phyloP scores from a whole-genome alignment of 2,797 vertebrate genomes.

The Fistularia commersonii region DNA sequence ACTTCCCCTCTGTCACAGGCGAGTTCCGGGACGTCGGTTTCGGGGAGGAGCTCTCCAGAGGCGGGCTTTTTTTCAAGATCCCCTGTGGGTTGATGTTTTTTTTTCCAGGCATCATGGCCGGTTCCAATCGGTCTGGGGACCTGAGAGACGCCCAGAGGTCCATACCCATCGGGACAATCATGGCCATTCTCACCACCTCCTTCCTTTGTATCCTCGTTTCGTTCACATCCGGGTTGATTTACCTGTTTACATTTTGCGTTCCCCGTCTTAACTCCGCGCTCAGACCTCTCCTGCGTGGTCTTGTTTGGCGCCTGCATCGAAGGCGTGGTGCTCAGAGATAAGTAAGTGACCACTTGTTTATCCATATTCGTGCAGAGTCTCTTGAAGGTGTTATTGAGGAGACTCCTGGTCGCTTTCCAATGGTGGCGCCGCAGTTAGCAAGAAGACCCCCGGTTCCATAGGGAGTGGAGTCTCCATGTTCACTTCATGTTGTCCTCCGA shows the following conservation, averaged over 20 bases:
- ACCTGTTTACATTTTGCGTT: neutral
- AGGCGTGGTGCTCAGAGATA: slow-evolving; percentile 91
- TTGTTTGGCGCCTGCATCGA: slow-evolving; percentile 94
- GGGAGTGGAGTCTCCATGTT: too few species aligned
- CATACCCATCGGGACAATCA: slow-evolving; percentile 90
- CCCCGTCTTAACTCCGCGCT: slow-evolving; percentile 66
- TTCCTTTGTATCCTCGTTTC: slow-evolving; percentile 90
- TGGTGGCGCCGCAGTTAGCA: too few species aligned
- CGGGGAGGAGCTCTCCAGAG: neutral
- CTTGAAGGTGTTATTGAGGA: too few species aligned
- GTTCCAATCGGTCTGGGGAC: slow-evolving; percentile 93
- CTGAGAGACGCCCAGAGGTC: slow-evolving; percentile 92
- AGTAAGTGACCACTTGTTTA: slow-evolving; percentile 71
- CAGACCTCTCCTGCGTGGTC: slow-evolving; percentile 90
- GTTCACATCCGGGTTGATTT: neutral
- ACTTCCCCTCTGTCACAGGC: slow-evolving; percentile 97
- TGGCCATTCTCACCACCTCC: slow-evolving; percentile 92
- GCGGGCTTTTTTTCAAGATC: neutral
- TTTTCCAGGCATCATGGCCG: slow-evolving; percentile 93
- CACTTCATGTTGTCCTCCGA: too few species aligned
- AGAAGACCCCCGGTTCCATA: too few species aligned
- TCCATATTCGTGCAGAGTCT: neutral
- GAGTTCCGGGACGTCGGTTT: neutral
- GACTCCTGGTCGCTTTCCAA: too few species aligned
- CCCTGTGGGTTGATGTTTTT: neutral